phyloP scores from a whole-genome alignment of 1,140 invertebrate species.

The Charaxes varanes region DNA sequence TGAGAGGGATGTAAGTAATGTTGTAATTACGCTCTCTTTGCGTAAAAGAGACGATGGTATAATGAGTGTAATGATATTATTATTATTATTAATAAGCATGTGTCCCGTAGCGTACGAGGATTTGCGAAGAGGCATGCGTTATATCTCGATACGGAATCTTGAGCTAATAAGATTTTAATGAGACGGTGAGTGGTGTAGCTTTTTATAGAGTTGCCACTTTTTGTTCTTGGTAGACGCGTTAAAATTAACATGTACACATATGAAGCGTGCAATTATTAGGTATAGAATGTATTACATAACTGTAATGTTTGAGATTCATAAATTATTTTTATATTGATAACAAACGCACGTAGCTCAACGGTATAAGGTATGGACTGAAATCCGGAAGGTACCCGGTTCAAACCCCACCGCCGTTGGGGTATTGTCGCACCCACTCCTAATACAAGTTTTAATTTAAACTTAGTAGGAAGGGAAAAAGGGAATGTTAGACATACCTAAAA shows the following conservation, averaged over 20 bases:
- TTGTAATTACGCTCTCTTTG: constrained; percentile 53
- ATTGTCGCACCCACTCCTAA: no score
- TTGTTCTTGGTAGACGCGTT: constrained; percentile 6
- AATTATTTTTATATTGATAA: no score
- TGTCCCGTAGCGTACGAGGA: constrained; percentile 36
- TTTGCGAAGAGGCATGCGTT: constrained; percentile 33
- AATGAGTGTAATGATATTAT: constrained; percentile 63
- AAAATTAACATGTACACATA: constrained; percentile 2
- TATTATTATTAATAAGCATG: constrained; percentile 65
- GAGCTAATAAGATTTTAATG: constrained; percentile 57
- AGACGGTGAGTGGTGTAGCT: constrained; percentile 20
- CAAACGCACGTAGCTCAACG: no score
- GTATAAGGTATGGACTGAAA: no score
- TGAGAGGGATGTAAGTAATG: constrained; percentile 59
- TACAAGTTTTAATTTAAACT: no score
- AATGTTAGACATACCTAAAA: no score
- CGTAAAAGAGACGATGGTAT: constrained; percentile 64
- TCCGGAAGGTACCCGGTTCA: no score
- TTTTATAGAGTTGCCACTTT: constrained; percentile 7
- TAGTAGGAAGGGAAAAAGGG: no score
- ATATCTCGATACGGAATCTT: constrained; percentile 35
- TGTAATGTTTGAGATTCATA: no score
- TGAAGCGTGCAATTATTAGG: no score
- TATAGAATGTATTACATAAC: no score
- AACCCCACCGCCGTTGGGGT: no score